These are phyloP conservation scores for Probaryconus sp. DNA, from an alignment of 1,140 invertebrate genomes.

Conservation along the genomic window DNA sequence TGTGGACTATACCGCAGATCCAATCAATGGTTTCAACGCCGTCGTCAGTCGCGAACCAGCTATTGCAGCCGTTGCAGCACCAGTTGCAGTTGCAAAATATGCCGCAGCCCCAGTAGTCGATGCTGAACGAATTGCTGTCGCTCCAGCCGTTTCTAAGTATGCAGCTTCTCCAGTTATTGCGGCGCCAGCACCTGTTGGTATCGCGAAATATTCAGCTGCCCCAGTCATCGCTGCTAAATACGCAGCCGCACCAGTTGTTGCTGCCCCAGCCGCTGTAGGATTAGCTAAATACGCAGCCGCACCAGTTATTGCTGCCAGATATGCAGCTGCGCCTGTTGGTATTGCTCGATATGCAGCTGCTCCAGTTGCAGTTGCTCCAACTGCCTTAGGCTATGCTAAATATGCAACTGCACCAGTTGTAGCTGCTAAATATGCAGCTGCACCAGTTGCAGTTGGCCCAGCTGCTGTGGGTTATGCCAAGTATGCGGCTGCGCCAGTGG, in stretches of 20 bases:
- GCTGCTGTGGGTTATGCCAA: constrained; percentile 17
- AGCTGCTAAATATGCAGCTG: constrained; percentile 25
- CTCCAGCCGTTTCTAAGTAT: constrained; percentile 38
- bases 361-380: constrained; percentile 32
- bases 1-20: constrained; percentile 82
- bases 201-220: constrained; percentile 29
- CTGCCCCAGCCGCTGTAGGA: constrained; percentile 9
- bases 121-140: constrained; percentile 34
- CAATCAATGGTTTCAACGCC: constrained; percentile 82
- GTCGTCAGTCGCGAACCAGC: constrained; percentile 80
- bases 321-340: background rate
- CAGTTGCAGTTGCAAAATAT: constrained; percentile 34
- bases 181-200: constrained; percentile 37
- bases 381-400: constrained; percentile 38
- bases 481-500: background rate
- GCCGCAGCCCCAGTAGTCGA: background rate
- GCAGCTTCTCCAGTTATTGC: constrained; percentile 31
- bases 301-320: background rate
- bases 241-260: background rate
- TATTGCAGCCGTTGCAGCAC: constrained; percentile 53
- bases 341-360: constrained; percentile 38
- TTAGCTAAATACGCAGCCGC: constrained; percentile 4
- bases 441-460: constrained; percentile 1
- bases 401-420: constrained; percentile 17
- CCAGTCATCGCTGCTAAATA: constrained; percentile 28